Conservation (phyloP, 2,113 vertebrate species). For the Typhlomys cinereus region DNA sequence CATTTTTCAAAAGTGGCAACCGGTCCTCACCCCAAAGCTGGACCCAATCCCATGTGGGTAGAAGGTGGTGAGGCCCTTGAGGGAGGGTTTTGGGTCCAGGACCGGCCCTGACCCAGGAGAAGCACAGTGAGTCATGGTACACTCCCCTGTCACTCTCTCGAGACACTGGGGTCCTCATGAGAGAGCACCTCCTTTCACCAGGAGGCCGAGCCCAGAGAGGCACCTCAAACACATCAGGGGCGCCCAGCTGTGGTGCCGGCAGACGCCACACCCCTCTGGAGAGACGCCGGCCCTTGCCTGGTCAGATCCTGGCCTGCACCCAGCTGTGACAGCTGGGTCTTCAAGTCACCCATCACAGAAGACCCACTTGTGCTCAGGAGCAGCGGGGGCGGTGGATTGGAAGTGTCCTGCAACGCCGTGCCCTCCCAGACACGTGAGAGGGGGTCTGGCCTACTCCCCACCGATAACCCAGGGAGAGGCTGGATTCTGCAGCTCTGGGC, state of each 20-base stretch:
- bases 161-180: not conserved
- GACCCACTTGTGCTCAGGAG: not conserved
- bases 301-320: not conserved
- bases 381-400: accelerated
- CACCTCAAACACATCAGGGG: not conserved
- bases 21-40: not conserved
- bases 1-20: not conserved
- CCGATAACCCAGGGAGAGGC: not conserved
- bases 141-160: not conserved
- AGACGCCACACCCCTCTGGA: not conserved
- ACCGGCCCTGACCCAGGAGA: not conserved
- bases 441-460: not conserved
- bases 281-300: not conserved
- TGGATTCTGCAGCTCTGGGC: not conserved
- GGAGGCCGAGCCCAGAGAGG: not conserved
- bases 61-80: accelerated
- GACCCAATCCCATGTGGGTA: not conserved
- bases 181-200: no score
- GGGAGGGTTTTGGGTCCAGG: no score
- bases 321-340: accelerated
- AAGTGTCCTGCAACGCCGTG: not conserved
- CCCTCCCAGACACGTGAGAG: not conserved
- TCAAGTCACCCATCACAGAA: not conserved
- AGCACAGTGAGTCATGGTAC: not conserved
- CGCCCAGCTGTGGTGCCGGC: not conserved